A percentile compares a stretch with the other conserved stretches of the same genome.
Evolutionary conservation across 2,113 vertebrate species (phyloP).

Genomic region (Ophiodon elongatus): DNA sequence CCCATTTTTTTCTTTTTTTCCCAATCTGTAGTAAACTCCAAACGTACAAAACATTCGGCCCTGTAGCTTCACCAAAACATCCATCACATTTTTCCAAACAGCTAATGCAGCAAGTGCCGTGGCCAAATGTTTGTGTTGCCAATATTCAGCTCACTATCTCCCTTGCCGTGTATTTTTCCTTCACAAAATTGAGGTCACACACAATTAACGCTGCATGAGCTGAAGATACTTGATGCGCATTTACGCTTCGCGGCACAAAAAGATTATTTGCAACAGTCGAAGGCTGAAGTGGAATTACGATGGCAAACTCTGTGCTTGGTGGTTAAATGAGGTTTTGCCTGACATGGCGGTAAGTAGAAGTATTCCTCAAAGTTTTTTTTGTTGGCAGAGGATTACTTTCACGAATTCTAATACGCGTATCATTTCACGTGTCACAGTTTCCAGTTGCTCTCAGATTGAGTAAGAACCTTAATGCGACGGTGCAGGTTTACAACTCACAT

Average conservation of each 20-base stretch:
- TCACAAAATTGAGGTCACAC: slow-evolving; percentile 41
- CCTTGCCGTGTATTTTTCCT: slow-evolving; percentile 44
- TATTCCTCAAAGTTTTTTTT: slow-evolving; percentile 4
- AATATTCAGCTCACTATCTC: slow-evolving; percentile 65
- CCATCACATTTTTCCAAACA: slow-evolving; percentile 47
- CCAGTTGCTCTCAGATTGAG: slow-evolving; percentile 10
- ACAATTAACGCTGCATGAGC: slow-evolving; percentile 4
- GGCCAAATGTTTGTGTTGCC: slow-evolving; percentile 22
- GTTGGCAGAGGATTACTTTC: slow-evolving; percentile 8
- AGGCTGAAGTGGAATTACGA: slow-evolving; percentile 18
- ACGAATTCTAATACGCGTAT: slow-evolving; percentile 9
- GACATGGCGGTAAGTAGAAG: not conserved
- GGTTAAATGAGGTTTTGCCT: not conserved
- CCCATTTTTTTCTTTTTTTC: not conserved
- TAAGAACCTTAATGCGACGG: slow-evolving; percentile 14
- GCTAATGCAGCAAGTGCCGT: not conserved
- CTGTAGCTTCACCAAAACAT: slow-evolving; percentile 19
- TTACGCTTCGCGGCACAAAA: slow-evolving; percentile 10
- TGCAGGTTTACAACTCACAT: slow-evolving; percentile 36
- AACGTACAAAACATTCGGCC: not conserved
- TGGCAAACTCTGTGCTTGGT: slow-evolving; percentile 25
- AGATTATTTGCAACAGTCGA: slow-evolving; percentile 44
- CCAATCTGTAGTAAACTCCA: not conserved
- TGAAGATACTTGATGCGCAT: slow-evolving; percentile 21
- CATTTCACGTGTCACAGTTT: slow-evolving; percentile 29